Evolutionary conservation across 2,113 vertebrate genomes (phyloP).

Genomic region (Onychostruthus taczanowskii): DNA sequence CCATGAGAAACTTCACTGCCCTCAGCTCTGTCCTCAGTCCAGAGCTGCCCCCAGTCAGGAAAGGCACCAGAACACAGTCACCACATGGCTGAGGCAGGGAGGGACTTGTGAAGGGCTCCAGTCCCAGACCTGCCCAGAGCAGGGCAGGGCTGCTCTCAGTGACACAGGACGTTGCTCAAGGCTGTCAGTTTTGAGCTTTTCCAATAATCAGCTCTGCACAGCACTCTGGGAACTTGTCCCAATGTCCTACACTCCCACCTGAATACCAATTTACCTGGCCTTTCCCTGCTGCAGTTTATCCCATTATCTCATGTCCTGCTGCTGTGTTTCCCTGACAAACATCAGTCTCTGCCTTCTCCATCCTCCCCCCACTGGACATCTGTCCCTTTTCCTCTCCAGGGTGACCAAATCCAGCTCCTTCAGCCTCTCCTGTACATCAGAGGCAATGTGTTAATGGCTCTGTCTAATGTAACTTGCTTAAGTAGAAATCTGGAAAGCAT

Average conservation of each 20-base stretch:
- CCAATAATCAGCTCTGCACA: background rate
- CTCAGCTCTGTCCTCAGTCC: accelerated
- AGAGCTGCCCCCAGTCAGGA: background rate
- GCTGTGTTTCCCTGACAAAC: background rate
- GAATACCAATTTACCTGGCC: background rate
- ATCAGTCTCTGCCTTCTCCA: background rate
- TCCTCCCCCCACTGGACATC: background rate
- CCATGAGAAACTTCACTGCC: background rate
- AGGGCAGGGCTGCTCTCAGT: background rate
- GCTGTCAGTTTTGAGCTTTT: background rate
- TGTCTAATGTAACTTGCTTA: background rate
- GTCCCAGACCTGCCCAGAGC: background rate
- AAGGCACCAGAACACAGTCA: background rate
- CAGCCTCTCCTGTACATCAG: background rate
- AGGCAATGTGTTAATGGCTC: background rate
- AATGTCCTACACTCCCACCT: background rate
- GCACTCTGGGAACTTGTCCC: background rate
- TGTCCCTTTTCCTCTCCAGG: background rate
- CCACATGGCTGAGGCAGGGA: background rate
- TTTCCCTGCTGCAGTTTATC: background rate
- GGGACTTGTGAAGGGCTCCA: background rate
- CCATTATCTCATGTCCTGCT: background rate
- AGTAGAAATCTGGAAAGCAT: background rate
- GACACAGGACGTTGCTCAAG: background rate
- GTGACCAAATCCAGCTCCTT: background rate